Conservation (phyloP, 2,888 invertebrate genomes). For the Philaethria dido region DNA sequence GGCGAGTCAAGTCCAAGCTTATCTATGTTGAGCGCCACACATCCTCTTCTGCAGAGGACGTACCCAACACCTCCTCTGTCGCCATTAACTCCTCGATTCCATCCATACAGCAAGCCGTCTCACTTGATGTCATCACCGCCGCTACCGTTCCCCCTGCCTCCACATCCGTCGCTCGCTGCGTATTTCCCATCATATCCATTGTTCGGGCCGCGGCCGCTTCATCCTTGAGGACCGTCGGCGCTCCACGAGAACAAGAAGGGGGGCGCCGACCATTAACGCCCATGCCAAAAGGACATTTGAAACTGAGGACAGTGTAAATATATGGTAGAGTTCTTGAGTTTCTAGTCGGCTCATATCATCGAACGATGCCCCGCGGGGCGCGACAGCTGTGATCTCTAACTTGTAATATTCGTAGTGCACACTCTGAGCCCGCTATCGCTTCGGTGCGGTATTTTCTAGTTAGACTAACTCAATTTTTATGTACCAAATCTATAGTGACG, state of each 20-base stretch:
- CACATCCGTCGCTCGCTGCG: conserved; percentile 90
- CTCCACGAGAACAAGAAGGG: conserved; percentile 88
- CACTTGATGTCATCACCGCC: conserved; percentile 88
- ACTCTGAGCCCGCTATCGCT: conserved; percentile 55
- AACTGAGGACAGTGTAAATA: conserved; percentile 76
- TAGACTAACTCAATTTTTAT: conserved; percentile 80
- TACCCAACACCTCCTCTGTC: conserved; percentile 96
- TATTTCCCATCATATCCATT: conserved; percentile 95
- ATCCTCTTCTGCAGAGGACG: conserved; percentile 91
- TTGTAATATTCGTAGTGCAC: conserved; percentile 78
- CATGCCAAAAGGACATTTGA: conserved; percentile 74
- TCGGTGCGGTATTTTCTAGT: conserved; percentile 73
- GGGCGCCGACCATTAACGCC: conserved; percentile 82
- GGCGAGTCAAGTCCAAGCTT: conserved; percentile 85
- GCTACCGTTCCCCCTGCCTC: conserved; percentile 86
- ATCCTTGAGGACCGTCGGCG: conserved; percentile 89
- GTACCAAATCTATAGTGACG: conserved; percentile 80
- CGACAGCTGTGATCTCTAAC: conserved; percentile 82
- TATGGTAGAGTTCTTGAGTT: conserved; percentile 69
- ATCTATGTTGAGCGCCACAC: conserved; percentile 88
- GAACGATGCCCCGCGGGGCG: conserved; percentile 67
- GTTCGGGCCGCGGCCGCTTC: conserved; percentile 89
- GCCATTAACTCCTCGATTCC: conserved; percentile 91
- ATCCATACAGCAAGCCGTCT: conserved; percentile 94
- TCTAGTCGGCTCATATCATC: conserved; percentile 80